Percentiles rank a stretch among this genome's conserved stretches.
Evolutionary conservation across 2,797 vertebrate species (phyloP).

Genomic region (Enteromius afrohamiltoni): DNA sequence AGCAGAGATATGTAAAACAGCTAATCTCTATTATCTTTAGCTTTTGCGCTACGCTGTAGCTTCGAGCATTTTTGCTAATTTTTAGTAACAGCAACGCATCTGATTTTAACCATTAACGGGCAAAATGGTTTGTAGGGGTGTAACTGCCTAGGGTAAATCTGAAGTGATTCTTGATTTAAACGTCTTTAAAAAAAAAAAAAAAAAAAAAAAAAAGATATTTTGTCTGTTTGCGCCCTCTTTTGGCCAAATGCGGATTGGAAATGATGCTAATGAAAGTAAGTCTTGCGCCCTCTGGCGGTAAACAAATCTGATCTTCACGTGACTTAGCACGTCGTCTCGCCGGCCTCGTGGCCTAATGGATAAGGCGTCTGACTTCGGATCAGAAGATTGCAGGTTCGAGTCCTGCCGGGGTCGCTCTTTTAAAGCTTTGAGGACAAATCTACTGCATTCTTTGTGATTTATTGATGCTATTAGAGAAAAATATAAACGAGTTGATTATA

Average conservation of each 20-base stretch:
- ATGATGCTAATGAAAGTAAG: neutral
- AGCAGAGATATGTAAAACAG: neutral
- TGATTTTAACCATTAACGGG: neutral
- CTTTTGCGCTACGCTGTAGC: neutral
- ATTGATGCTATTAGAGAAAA: neutral
- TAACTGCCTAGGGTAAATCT: no score
- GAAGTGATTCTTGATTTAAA: neutral
- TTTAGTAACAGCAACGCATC: neutral
- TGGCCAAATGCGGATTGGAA: neutral
- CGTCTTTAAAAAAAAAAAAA: neutral
- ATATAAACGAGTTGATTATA: no score
- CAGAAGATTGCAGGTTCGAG: slow-evolving; percentile 59
- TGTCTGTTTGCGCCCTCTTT: neutral
- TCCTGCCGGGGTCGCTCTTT: slow-evolving; percentile 39
- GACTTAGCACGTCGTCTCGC: rapidly evolving
- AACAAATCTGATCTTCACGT: neutral
- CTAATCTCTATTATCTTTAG: neutral
- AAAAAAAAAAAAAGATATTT: neutral
- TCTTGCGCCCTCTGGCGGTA: neutral
- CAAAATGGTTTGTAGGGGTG: neutral
- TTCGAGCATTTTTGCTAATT: neutral
- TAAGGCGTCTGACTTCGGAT: slow-evolving; percentile 58
- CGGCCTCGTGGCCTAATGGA: slow-evolving; percentile 54
- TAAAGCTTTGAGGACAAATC: neutral
- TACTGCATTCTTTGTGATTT: neutral